phyloP scores from a whole-genome alignment of 1,140 invertebrate genomes.

The Orchesella cincta region DNA sequence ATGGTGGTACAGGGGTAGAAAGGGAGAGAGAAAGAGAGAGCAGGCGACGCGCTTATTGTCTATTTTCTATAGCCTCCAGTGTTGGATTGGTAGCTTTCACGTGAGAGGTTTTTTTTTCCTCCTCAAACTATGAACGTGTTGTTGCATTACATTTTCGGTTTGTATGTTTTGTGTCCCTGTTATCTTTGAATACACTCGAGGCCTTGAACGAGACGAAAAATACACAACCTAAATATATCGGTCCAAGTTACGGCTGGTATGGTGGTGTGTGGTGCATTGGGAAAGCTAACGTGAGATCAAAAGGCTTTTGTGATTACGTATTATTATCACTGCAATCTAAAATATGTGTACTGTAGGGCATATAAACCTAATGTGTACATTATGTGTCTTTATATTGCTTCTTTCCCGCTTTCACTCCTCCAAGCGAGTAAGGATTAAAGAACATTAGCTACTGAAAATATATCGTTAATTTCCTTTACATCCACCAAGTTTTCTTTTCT shows the following conservation, averaged over 20 bases:
- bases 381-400: too few relatives aligned
- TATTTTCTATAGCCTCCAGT: conserved; percentile 11
- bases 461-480: conserved; percentile 19
- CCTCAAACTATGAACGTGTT: background rate
- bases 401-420: background rate
- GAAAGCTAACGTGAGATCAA: conserved; percentile 9
- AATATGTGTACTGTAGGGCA: too few relatives aligned
- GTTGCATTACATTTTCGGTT: background rate
- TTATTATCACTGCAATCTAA: conserved; percentile 1
- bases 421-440: conserved; percentile 21
- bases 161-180: background rate
- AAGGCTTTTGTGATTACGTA: conserved; percentile 20
- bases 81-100: background rate
- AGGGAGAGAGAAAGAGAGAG: too few relatives aligned
- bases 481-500: background rate
- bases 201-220: conserved; percentile 10
- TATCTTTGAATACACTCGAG: conserved; percentile 21
- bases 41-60: background rate
- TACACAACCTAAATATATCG: background rate
- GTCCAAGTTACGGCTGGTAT: background rate
- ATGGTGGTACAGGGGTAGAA: too few relatives aligned
- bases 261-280: too few relatives aligned
- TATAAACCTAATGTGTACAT: too few relatives aligned
- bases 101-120: background rate
- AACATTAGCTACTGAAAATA: conserved; percentile 10